Conservation (phyloP, 2,888 invertebrate species). For the Scaeva pyrastri region DNA sequence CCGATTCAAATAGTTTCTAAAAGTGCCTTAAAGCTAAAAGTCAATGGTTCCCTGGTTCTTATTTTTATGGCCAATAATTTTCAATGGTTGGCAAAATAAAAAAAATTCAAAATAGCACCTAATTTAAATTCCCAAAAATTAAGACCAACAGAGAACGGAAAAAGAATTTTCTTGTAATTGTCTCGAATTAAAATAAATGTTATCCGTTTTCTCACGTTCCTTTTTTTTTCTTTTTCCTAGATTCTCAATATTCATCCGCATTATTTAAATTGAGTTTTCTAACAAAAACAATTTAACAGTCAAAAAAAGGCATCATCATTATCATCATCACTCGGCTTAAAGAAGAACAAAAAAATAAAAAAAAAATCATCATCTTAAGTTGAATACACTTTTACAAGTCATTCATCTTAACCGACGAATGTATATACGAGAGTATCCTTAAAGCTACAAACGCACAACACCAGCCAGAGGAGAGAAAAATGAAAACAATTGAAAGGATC, state of each 20-base stretch:
- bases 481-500: constrained; percentile 25
- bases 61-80: too few species aligned
- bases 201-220: background rate
- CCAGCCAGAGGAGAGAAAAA: constrained; percentile 13
- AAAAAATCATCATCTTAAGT: constrained; percentile 20
- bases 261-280: constrained; percentile 44
- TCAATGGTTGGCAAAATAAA: too few species aligned
- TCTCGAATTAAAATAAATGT: constrained; percentile 65
- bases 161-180: constrained; percentile 22
- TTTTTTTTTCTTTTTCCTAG: background rate
- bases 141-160: background rate
- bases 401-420: constrained; percentile 37
- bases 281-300: constrained; percentile 44
- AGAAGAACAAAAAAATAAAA: constrained; percentile 4
- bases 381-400: constrained; percentile 15
- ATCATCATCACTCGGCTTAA: constrained; percentile 56
- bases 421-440: constrained; percentile 41
- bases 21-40: too few species aligned
- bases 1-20: too few species aligned
- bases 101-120: too few species aligned
- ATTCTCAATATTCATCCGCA: background rate
- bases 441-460: constrained; percentile 22
- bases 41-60: too few species aligned
- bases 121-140: too few species aligned
- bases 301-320: constrained; percentile 27